phyloP scores from a whole-genome alignment of 2,888 invertebrate genomes.

The Parascotia fuliginaria region DNA sequence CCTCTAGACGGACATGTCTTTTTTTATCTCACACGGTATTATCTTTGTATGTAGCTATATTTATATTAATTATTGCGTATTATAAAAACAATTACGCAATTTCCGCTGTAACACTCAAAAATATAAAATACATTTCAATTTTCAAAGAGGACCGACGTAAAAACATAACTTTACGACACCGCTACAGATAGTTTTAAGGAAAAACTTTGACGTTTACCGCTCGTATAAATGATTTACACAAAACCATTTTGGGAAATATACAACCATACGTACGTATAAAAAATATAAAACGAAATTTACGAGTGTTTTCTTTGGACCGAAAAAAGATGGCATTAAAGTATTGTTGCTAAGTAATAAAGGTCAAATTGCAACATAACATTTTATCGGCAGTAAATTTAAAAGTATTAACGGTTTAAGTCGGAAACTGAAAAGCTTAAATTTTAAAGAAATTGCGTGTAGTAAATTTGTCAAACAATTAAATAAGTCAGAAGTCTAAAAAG shows the following conservation, averaged over 20 bases:
- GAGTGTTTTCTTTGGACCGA: slow-evolving; percentile 54
- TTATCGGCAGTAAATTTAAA: slow-evolving; percentile 32
- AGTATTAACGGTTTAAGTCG: slow-evolving; percentile 25
- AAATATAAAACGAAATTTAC: slow-evolving; percentile 64
- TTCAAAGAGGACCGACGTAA: slow-evolving; percentile 27
- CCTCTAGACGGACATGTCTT: too few relatives aligned
- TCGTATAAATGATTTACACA: slow-evolving; percentile 68
- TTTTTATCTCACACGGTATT: not conserved
- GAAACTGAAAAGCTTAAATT: slow-evolving; percentile 13
- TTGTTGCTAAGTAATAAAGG: slow-evolving; percentile 48
- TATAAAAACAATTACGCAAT: not conserved
- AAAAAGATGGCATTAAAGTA: slow-evolving; percentile 52
- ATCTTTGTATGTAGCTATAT: not conserved
- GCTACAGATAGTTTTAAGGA: slow-evolving; percentile 52
- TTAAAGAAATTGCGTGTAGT: not conserved
- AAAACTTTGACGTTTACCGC: slow-evolving; percentile 67
- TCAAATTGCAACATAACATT: slow-evolving; percentile 37
- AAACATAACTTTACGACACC: slow-evolving; percentile 18
- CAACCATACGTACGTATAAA: slow-evolving; percentile 39
- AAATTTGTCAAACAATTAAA: too few relatives aligned
- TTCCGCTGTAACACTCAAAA: slow-evolving; percentile 9
- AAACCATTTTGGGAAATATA: slow-evolving; percentile 60
- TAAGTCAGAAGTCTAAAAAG: too few relatives aligned
- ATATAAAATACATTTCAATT: slow-evolving; percentile 19
- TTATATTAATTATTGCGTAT: not conserved